Base-by-base conservation (phyloP, 2,888 invertebrate genomes). In the Sericinus montela region DNA sequence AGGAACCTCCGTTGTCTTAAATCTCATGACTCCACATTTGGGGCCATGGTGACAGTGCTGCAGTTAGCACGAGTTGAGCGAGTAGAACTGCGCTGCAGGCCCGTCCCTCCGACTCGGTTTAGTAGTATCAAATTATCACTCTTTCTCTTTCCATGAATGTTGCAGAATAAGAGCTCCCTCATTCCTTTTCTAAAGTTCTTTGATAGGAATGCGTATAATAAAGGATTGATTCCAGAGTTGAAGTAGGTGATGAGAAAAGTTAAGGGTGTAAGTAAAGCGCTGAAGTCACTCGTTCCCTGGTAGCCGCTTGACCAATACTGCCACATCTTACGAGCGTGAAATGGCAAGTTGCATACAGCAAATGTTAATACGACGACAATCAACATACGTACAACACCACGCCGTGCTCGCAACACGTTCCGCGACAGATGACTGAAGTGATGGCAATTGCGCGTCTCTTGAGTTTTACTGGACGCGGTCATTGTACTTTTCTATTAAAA, bases 201-300 rank as follows among this genome's bases (percentile, higher is more conserved):
- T 3, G 92, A 92, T 45, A 97, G 88, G 73, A 97, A 95, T 3
- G 97, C 97, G 80, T 97, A 98, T 7, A 98, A 90, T 44, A 97
- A 86, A 0, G 97, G 97, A 82, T 98, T 97, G 55, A 97, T 92
- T 40, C 94, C 97, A 13, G 96, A 97, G 88, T 97, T 97, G 79
- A 95, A 93, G 76, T 97, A 98, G 36, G 97, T 93, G 60, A 96
- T 91, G 53, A 97, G 91, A 79, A 95, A 97, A 16, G 96, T 96
- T 53, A 96, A 90, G 1, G 97, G 97, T 8, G 96, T 96, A 53
- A 97, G 90, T 13, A 95, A 83, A 6, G 93, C 93, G 67, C 94
- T 94, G 72, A 95, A 94, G 67, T 93, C 92, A 54, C 93, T 92
- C 63, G 92, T 90, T 54, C 94, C 94, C 57, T 92, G 90, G 76